Evolutionary conservation across 1,140 invertebrate genomes (phyloP), one percentile per base, ranked within the genome.

Genomic region (Musca domestica): DNA sequence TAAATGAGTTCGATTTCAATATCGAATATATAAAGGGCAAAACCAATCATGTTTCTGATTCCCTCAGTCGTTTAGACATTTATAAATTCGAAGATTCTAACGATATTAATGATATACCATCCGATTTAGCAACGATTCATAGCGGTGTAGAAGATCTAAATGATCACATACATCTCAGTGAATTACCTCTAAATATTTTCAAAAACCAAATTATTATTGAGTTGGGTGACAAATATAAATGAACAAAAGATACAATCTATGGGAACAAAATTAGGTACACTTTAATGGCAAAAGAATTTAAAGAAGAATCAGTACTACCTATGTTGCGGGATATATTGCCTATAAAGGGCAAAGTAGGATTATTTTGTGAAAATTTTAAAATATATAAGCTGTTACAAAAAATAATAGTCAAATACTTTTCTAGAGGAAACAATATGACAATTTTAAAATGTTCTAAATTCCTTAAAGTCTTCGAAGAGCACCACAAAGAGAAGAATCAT

Each of bases 1-100:
- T 82, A 15, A 70, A 70, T 56, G 80, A 81, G 67, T 81, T 74
- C 68, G 71, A 81, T 2, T 79, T 75, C 66, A 67, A 75, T 23
- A 74, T 83, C 20, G 64, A 71, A 49, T 74, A 80, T 69, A 76
- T 70, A 52, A 64, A 70, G 51, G 61, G 66, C 10, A 68, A 68
- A 48, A 51, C 30, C 3, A 68, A 68, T 51, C n/a, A 22, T 14
- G 15, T 46, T 14, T 58, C 58, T 19, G 52, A 67, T 23, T 56
- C 54, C 14, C 47, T 66, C 15, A 63, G 54, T 46, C 46, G 65
- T n/a, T 12, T 64, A 1, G 14, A 23, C 15, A 5, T 27, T 51
- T 54, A 34, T 22, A 2, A 12, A 30, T 23, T n/a, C n/a, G n/a
- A n/a, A n/a, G n/a, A n/a, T n/a, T n/a, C n/a, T n/a, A n/a, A n/a